Evolutionary conservation across 2,113 vertebrate species (phyloP).

Genomic region (Callorhinus ursinus): DNA sequence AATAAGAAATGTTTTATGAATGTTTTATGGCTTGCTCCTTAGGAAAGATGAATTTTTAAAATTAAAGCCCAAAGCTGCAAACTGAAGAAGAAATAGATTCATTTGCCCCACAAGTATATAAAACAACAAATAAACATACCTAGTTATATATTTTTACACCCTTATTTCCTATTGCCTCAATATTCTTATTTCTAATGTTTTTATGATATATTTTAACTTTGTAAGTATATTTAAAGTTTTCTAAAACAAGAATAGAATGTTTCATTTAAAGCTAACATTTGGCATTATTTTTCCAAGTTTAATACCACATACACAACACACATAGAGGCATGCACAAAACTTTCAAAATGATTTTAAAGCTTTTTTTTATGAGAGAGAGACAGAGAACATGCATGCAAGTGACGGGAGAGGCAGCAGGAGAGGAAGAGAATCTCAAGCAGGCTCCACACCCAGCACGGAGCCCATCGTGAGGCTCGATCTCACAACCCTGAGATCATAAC

Average conservation of each 20-base stretch:
- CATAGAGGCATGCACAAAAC: background rate
- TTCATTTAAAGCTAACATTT: slow-evolving; percentile 39
- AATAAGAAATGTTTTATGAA: slow-evolving; percentile 72
- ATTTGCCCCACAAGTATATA: background rate
- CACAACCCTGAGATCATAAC: background rate
- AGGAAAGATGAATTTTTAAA: slow-evolving; percentile 13
- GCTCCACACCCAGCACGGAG: background rate
- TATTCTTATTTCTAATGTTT: slow-evolving; percentile 40
- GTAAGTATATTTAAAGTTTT: slow-evolving; percentile 25
- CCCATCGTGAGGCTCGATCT: background rate
- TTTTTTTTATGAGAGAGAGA: background rate
- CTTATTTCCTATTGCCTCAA: background rate
- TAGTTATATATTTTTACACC: background rate
- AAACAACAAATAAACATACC: background rate
- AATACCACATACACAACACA: background rate
- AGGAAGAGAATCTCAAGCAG: background rate
- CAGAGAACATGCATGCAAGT: background rate
- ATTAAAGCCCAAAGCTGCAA: slow-evolving; percentile 7
- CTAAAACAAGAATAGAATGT: background rate
- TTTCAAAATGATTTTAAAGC: slow-evolving; percentile 61
- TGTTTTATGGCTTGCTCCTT: slow-evolving; percentile 39
- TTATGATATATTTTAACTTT: slow-evolving; percentile 24
- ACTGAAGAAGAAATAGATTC: background rate
- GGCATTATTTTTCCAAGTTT: slow-evolving; percentile 42
- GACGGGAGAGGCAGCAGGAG: background rate